Evolutionary conservation across 2,888 invertebrate species (phyloP).

Genomic region (Ichneumoninae sp.): DNA sequence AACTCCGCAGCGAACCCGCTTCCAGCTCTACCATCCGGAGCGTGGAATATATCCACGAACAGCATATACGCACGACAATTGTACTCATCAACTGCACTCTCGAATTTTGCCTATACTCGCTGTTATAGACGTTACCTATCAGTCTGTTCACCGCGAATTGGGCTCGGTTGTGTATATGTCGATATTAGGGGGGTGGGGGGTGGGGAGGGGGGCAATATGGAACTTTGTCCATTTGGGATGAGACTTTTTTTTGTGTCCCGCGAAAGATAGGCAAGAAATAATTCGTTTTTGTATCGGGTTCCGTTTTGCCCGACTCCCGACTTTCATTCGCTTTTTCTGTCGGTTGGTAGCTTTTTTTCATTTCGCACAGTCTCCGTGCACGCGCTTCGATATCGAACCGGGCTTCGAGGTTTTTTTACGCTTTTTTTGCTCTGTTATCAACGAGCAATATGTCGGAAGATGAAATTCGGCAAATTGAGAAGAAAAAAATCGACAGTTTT

Average conservation of each 20-base stretch:
- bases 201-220: neutral
- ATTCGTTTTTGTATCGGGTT: neutral
- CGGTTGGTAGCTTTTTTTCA: neutral
- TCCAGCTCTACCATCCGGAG: neutral
- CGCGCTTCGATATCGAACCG: neutral
- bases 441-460: constrained; percentile 23
- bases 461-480: neutral
- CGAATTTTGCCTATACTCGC: constrained; percentile 19
- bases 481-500: constrained; percentile 17
- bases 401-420: constrained; percentile 5
- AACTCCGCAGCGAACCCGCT: constrained; percentile 42
- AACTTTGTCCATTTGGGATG: neutral
- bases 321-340: neutral
- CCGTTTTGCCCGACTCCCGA: neutral
- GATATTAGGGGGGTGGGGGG: neutral
- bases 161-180: neutral
- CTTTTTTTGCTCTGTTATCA: neutral
- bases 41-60: neutral
- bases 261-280: neutral
- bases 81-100: constrained; percentile 42
- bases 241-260: neutral
- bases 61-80: neutral
- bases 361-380: neutral
- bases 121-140: constrained; percentile 4
- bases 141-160: neutral